These are phyloP conservation scores for Euclidia mi DNA, from an alignment of 2,888 invertebrate species.

Conservation along the genomic window DNA sequence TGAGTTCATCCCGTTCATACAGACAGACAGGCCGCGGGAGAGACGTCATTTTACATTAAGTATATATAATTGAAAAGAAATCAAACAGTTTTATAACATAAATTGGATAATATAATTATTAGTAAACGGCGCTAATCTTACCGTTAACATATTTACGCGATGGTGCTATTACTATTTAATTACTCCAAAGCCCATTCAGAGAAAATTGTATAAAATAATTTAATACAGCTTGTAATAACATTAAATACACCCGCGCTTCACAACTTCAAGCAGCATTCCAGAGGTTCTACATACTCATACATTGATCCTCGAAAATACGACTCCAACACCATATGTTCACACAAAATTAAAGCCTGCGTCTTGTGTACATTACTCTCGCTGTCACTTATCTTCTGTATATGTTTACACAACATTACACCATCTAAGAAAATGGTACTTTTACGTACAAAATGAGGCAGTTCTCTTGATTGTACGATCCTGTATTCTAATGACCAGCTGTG, in stretches of 20 bases:
- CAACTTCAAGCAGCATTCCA: neutral
- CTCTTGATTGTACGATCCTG: slow-evolving; percentile 59
- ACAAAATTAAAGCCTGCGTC: slow-evolving; percentile 40
- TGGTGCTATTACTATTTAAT: no score
- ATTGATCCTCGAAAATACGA: slow-evolving; percentile 9
- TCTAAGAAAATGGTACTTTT: slow-evolving; percentile 63
- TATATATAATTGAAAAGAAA: no score
- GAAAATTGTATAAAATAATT: no score
- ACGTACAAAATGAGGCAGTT: slow-evolving; percentile 61
- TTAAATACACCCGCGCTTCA: slow-evolving; percentile 3
- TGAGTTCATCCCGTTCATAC: no score
- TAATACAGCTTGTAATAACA: neutral
- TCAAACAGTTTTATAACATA: no score
- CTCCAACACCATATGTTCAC: slow-evolving; percentile 25
- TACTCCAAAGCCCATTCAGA: no score
- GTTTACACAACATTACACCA: slow-evolving; percentile 66
- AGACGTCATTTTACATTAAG: no score
- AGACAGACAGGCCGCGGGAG: no score
- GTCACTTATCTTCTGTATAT: slow-evolving; percentile 60
- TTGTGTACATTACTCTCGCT: slow-evolving; percentile 33
- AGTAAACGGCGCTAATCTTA: no score
- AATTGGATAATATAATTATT: no score
- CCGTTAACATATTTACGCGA: no score
- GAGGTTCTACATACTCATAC: neutral
- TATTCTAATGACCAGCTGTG: slow-evolving; percentile 58